Base-by-base conservation (phyloP, 2,888 invertebrate species). In the Sabellastarte sp. region DNA sequence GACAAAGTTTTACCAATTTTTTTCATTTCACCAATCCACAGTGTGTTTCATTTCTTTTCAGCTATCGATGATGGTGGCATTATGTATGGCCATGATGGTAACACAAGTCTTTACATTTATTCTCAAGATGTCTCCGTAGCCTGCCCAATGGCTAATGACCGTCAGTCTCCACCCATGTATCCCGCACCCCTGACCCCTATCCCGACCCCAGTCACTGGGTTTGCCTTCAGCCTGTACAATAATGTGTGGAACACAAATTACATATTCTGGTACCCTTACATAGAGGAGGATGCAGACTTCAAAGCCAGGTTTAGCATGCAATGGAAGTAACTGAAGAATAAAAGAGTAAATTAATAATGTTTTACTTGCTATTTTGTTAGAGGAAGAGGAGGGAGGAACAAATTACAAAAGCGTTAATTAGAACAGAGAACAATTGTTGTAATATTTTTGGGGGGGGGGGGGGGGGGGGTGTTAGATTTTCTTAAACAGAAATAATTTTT, bases 161-260 rank as follows among this genome's bases (percentile, higher is more conserved):
- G 31, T 3, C 69, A 66, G 24, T 61, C 64, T 15, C 73, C 76
- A 1, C 75, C 75, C 24, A 76, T 76, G 15, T 79, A 77, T 63
- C 78, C 79, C 4, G 76, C 76, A 20, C 80, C 80, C 1, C 69
- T 79, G 26, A 61, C 59, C 28, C 76, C 78, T 1, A 71, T 78
- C n/a, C 59, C 65, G 5, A 64, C n/a, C 3, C 66, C 73, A 30
- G 72, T 80, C 29, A 72, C 67, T 26, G 76, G 77, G 0, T 67
- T 77, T 61, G 73, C 77, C 5, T 80, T 75, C 65, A 78, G 78
- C 68, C 59, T 80, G 31, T 80, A 76, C 65, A 81, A 81, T 68
- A 81, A 80, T 59, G 74, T 80, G 32, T 81, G 81, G 81, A 75
- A 77, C 63, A 80, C 80, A 20, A 81, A 81, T 63, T 81, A 78